Evolutionary conservation across 2,113 vertebrate genomes (phyloP).

Genomic region (Coregonus clupeaformis): DNA sequence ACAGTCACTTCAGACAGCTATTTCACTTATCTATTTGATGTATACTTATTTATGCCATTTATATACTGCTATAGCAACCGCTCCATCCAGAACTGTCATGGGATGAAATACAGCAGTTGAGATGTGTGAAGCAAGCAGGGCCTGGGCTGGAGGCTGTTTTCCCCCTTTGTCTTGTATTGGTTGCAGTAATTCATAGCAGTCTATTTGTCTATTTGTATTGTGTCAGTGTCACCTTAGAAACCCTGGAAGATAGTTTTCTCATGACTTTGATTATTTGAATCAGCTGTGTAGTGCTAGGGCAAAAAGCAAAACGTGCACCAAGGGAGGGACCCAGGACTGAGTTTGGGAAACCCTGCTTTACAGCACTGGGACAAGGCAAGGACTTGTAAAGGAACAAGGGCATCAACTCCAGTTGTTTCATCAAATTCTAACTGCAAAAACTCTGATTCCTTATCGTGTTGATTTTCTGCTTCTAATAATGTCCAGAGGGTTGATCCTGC

Average conservation of each 20-base stretch:
- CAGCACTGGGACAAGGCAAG: slow-evolving; percentile 33
- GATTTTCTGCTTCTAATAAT: slow-evolving; percentile 28
- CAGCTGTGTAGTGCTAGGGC: too few species aligned
- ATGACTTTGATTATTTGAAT: neutral
- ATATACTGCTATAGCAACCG: neutral
- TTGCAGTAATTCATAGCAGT: neutral
- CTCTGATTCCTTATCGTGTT: slow-evolving; percentile 10
- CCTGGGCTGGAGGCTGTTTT: neutral
- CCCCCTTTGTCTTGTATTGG: slow-evolving; percentile 19
- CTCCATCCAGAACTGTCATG: slow-evolving; percentile 11
- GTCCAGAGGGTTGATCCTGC: slow-evolving; percentile 25
- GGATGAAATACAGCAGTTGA: slow-evolving; percentile 31
- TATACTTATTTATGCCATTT: slow-evolving; percentile 18
- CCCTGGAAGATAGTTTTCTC: slow-evolving; percentile 14
- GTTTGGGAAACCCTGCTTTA: neutral
- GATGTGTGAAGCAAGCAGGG: slow-evolving; percentile 5
- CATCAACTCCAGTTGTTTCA: slow-evolving; percentile 48
- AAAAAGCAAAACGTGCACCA: too few species aligned
- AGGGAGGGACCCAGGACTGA: too few species aligned
- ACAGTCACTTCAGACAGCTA: neutral
- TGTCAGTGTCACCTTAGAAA: slow-evolving; percentile 37
- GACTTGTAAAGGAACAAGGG: slow-evolving; percentile 31
- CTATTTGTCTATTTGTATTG: slow-evolving; percentile 33
- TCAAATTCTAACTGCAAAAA: slow-evolving; percentile 44
- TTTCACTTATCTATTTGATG: slow-evolving; percentile 20